Evolutionary conservation across 2,797 vertebrate species (phyloP).

Genomic region (Spatula versicolor): DNA sequence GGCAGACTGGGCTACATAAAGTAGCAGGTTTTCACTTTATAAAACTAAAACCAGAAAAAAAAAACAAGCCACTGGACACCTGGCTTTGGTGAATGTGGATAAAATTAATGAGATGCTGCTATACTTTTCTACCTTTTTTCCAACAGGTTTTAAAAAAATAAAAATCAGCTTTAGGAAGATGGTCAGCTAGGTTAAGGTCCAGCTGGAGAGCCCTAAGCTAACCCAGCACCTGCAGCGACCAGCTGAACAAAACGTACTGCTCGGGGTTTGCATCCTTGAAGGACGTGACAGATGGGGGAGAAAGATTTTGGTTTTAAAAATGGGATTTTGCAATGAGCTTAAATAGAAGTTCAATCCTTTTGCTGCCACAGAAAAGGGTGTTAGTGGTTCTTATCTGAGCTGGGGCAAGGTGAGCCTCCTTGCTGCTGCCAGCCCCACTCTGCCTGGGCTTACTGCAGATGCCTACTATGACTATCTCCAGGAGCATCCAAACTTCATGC

Average conservation of each 20-base stretch:
- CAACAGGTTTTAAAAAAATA: constrained; percentile 41
- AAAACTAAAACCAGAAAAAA: neutral
- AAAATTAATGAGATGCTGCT: neutral
- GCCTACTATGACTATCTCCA: fast-evolving
- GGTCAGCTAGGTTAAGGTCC: constrained; percentile 91
- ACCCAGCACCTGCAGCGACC: constrained; percentile 29
- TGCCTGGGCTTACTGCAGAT: neutral
- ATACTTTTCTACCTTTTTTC: constrained; percentile 72
- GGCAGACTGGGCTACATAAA: constrained; percentile 11
- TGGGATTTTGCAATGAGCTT: constrained; percentile 44
- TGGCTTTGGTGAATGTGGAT: constrained; percentile 80
- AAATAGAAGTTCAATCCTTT: constrained; percentile 85
- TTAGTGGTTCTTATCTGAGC: neutral
- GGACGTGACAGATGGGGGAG: constrained; percentile 70
- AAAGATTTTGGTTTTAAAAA: constrained; percentile 64
- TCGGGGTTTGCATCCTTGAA: constrained; percentile 58
- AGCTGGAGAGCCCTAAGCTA: constrained; percentile 81
- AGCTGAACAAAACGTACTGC: constrained; percentile 58
- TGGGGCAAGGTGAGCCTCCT: neutral
- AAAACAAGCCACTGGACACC: neutral
- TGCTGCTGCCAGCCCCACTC: too few species aligned
- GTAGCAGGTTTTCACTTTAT: constrained; percentile 23
- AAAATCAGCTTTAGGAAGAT: constrained; percentile 75
- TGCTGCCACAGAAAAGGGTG: constrained; percentile 84
- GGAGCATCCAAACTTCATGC: neutral